Evolutionary conservation across 30 jellyfish, hydroid and myxozoan genomes (phyloP), one percentile per base, ranked within the genome.

Genomic region (Turritopsis rubra): DNA sequence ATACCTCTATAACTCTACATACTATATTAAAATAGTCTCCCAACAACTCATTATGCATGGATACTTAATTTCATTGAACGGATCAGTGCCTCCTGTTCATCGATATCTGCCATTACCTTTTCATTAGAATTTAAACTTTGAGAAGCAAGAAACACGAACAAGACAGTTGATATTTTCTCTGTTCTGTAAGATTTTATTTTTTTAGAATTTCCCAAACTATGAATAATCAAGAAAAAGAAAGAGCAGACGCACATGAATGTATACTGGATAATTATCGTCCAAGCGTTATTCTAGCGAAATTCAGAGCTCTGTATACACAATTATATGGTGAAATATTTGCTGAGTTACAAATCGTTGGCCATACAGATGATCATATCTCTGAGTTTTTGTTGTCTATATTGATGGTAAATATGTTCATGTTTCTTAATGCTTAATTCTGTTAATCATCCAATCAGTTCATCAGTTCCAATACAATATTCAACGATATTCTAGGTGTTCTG

Each of bases 131-230:
- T 23, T 9, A 23, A 68, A 23, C 28, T 7, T 68, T 7, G 8
- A 68, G 19, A 22, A 27, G 19, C 9, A 9, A 27, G 19, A 68
- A 68, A 8, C 22, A 68, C 16, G 30, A 23, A 9, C 31, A 19
- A 68, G 31, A 68, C 8, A 27, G 19, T n/a, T n/a, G n/a, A 41
- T 13, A 3, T 13, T 41, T 41, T 41, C 9, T 41, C 60, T 3
- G 13, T 41, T 13, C 60, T 41, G 13, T 3, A 41, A 5, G 5
- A 13, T 41, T 41, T 13, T 41, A 3, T n/a, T 13, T 41, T 41
- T 68, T 68, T n/a, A 68, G 77, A 27, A 68, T 68, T 68, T 68
- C 77, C 30, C 77, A 68, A 68, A 68, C 19, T 17, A 68, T 68
- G 77, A 68, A 22, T 27, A 68, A 22, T 68, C 77, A 68, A 68